Evolutionary conservation across 1,140 invertebrate species (phyloP).

Genomic region (Cotesia typhae): DNA sequence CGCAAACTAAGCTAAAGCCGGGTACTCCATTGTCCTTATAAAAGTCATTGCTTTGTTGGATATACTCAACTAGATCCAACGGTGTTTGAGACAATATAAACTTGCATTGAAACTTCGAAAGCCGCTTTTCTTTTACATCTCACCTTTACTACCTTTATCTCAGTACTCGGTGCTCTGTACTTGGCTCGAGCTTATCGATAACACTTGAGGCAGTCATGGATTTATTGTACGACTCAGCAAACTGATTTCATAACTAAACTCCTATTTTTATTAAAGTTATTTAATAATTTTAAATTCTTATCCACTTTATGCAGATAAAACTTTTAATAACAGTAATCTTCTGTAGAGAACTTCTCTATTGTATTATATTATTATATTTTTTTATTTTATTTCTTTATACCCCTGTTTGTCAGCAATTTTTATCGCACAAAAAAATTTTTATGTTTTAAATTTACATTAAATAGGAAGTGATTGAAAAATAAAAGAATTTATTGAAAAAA

Average conservation of each 20-base stretch:
- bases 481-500: too few relatives aligned
- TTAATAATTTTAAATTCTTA: neutral
- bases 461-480: too few relatives aligned
- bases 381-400: neutral
- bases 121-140: constrained; percentile 6
- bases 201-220: constrained; percentile 13
- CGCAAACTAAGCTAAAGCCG: constrained; percentile 1
- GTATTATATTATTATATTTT: neutral
- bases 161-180: too few relatives aligned
- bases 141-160: neutral
- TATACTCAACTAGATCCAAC: constrained; percentile 2
- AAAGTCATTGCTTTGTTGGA: constrained; percentile 13
- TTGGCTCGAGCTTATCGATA: constrained; percentile 10
- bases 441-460: too few relatives aligned
- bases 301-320: constrained; percentile 14
- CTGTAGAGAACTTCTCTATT: neutral
- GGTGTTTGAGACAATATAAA: constrained; percentile 17
- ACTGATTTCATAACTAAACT: constrained; percentile 11
- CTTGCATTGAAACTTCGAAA: constrained; percentile 16
- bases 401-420: too few relatives aligned
- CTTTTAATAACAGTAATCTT: neutral
- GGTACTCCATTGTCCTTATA: constrained; percentile 13
- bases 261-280: constrained; percentile 1
- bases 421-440: too few relatives aligned
- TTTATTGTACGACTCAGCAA: constrained; percentile 15